Percentiles rank a stretch among this genome's conserved stretches.
phyloP scores from a whole-genome alignment of 2,888 invertebrate genomes.

The Monoplex corrugatus region DNA sequence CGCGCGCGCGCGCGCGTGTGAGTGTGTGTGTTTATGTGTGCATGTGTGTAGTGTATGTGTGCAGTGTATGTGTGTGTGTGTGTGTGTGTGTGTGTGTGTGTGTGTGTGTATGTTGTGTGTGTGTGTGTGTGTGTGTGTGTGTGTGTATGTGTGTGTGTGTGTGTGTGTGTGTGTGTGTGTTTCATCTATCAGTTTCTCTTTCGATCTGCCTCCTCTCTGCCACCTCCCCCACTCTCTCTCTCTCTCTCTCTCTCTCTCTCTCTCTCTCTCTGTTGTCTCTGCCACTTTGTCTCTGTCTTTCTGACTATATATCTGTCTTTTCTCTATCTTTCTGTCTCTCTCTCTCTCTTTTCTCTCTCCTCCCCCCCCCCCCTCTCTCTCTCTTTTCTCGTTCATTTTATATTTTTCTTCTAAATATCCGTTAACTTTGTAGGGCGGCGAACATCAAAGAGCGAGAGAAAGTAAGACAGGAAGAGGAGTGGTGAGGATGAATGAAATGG shows the following conservation, averaged over 20 bases:
- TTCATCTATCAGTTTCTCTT: too few species aligned
- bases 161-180: too few species aligned
- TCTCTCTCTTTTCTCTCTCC: not conserved
- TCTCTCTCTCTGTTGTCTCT: not conserved
- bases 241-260: not conserved
- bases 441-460: too few species aligned
- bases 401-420: too few species aligned
- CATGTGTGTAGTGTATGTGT: too few species aligned
- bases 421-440: too few species aligned
- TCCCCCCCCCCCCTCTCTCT: not conserved
- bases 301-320: too few species aligned
- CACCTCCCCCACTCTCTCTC: not conserved
- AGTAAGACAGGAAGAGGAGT: too few species aligned
- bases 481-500: too few species aligned
- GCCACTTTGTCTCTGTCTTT: too few species aligned
- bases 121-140: constrained; percentile 3
- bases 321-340: not conserved
- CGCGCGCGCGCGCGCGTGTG: not conserved
- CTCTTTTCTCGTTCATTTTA: not conserved
- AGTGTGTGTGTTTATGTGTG: not conserved
- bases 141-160: too few species aligned
- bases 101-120: constrained; percentile 22
- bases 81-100: constrained; percentile 16
- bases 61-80: not conserved
- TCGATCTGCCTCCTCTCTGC: too few species aligned